A percentile compares a stretch with the other conserved stretches of the same genome.
These are phyloP conservation scores for Hippocampus barbouri DNA, from an alignment of 2,113 vertebrate species.

Conservation along the genomic window DNA sequence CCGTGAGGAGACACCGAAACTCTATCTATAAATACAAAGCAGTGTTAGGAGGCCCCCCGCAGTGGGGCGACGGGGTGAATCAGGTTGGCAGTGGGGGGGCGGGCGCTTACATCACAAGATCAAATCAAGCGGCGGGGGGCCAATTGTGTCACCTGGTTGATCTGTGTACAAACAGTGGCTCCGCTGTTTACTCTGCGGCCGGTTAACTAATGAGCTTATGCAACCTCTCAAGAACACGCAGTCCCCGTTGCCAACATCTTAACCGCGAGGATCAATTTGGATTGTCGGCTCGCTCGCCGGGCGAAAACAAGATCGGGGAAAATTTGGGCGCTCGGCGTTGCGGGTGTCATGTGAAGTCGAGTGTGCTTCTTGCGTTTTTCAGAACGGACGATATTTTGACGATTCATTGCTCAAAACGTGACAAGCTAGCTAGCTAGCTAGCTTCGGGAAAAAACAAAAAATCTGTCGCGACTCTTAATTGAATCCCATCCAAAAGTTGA, in stretches of 20 bases:
- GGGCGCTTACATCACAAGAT: constrained; percentile 22
- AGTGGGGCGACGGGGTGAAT: background rate
- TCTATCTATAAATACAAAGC: constrained; percentile 8
- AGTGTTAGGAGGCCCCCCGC: background rate
- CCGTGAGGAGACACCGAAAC: background rate
- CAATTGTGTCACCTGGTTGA: constrained; percentile 24
- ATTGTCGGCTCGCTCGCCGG: background rate
- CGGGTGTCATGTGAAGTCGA: background rate
- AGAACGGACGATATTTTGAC: too few relatives aligned
- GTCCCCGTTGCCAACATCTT: background rate
- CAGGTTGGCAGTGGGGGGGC: background rate
- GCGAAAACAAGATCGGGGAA: background rate
- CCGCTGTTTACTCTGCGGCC: constrained; percentile 13
- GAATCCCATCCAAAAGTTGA: background rate
- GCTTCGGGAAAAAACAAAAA: too few relatives aligned
- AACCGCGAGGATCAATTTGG: background rate
- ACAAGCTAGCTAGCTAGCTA: too few relatives aligned
- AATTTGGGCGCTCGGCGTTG: background rate
- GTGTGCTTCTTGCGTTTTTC: too few relatives aligned
- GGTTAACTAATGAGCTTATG: constrained; percentile 36
- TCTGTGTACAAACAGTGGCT: constrained; percentile 30
- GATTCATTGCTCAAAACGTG: too few relatives aligned
- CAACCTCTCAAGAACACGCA: constrained; percentile 10
- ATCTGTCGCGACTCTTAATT: background rate
- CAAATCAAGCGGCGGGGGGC: constrained; percentile 15